Evolutionary conservation across 2,888 invertebrate genomes (phyloP).

Genomic region (Taphrorychus bicolor): DNA sequence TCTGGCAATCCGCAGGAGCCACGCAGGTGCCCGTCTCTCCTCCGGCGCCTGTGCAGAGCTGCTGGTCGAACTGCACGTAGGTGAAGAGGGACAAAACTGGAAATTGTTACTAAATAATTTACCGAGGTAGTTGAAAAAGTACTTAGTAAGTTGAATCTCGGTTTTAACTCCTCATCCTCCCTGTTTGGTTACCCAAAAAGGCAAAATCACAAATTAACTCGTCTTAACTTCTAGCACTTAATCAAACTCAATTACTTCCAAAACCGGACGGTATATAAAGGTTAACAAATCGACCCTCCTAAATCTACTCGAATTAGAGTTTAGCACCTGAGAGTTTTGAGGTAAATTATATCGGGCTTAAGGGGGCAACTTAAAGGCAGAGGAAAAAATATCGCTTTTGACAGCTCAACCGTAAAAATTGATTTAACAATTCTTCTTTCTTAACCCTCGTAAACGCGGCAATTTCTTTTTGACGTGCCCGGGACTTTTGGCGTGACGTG

Average conservation of each 20-base stretch:
- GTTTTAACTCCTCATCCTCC: not conserved
- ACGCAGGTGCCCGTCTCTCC: constrained; percentile 86
- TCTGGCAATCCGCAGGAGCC: constrained; percentile 73
- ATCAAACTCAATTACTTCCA: not conserved
- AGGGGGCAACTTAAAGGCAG: not conserved
- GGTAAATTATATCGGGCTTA: not conserved
- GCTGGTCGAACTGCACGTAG: constrained; percentile 78
- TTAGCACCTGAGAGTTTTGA: not conserved
- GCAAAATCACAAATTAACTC: not conserved
- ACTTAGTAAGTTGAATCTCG: not conserved
- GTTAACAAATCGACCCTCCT: not conserved
- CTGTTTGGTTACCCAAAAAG: not conserved
- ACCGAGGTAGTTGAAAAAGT: not conserved
- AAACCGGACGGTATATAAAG: not conserved
- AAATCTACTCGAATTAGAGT: not conserved
- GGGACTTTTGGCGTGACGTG: too few species aligned
- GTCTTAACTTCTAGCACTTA: not conserved
- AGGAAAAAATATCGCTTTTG: not conserved
- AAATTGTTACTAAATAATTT: constrained; percentile 38
- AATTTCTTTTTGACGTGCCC: too few species aligned
- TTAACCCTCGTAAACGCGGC: too few species aligned
- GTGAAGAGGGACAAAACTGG: constrained; percentile 83
- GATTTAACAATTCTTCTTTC: not conserved
- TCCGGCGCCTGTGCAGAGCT: constrained; percentile 75
- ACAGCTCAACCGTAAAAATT: not conserved